Evolutionary conservation across 2,113 vertebrate species (phyloP), one percentile per base, ranked within the genome.

Genomic region (Onychostoma macrolepis): DNA sequence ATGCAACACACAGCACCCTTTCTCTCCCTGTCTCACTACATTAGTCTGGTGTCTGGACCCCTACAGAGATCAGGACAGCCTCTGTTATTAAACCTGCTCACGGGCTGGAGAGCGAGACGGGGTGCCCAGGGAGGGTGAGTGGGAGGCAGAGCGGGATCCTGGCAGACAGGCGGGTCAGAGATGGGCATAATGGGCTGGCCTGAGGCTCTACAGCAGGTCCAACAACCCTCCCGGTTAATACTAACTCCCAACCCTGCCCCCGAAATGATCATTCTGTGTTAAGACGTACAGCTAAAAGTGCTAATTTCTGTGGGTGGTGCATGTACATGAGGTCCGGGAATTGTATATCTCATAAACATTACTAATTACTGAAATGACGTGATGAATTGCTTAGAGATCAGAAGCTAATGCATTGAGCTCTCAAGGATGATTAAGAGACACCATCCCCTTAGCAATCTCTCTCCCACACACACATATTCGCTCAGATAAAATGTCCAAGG

Each of bases 61-160:
- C 87, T 4, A 45, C 87, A 61, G 89, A 81, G 81, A 85, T 72
- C 30, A 84, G 48, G 80, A 77, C 85, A 81, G 77, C 26, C 11
- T 63, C 45, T 72, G 82, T 88, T 90, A 88, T 87, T 90, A 88
- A 88, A 87, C 79, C 87, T 30, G 80, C 80, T 77, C 45, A 58
- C 21, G 71, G 82, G 81, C 78, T 75, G 80, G 76, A 84, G 76
- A 56, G 33, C 8, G 53, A 65, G 69, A 67, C 28, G 43, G 41
- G 61, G 3, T 19, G 61, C 33, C 50, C 75, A 61, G 86, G 17
- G 65, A 24, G 77, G 58, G 86, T 48, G 77, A 38, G 33, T 67
- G 86, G 56, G 61, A 83, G 65, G 21, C 71, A 30, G 63, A 26
- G 79, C 26, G 28, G 43, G 43, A 30, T 65, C 56, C 28, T 24